Conservation (phyloP, 2,888 invertebrate species). For the Caenorhabditis imperialis region DNA sequence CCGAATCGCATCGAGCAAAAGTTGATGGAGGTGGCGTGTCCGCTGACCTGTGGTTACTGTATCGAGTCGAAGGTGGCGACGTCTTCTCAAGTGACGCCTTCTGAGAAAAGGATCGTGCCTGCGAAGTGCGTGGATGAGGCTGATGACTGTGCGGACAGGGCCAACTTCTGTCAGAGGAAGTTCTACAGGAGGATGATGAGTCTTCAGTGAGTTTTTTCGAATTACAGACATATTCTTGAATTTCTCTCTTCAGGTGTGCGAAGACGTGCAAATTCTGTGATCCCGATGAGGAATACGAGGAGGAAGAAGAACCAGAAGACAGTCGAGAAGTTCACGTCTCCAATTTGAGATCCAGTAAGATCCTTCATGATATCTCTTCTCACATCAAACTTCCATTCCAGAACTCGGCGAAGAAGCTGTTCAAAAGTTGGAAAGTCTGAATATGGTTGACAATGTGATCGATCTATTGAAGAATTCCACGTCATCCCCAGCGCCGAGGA, state of each 20-base stretch:
- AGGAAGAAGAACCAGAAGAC: conserved; percentile 28
- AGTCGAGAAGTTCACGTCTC: conserved; percentile 37
- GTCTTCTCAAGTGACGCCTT: background rate
- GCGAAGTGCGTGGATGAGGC: conserved; percentile 42
- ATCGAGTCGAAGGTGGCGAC: background rate
- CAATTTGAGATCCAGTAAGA: conserved; percentile 21
- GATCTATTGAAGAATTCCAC: conserved; percentile 14
- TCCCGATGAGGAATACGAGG: conserved; percentile 38
- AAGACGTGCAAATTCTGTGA: conserved; percentile 48
- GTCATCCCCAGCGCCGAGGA: background rate
- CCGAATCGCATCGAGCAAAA: conserved; percentile 53
- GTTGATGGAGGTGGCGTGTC: conserved; percentile 48
- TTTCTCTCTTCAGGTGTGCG: conserved; percentile 25
- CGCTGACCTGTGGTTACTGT: conserved; percentile 49
- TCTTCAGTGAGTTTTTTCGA: conserved; percentile 35
- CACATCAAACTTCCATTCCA: conserved; percentile 5
- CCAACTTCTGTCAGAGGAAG: conserved; percentile 28
- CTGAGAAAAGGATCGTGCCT: conserved; percentile 10
- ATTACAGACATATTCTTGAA: background rate
- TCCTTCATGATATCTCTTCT: background rate
- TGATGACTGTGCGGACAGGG: conserved; percentile 38
- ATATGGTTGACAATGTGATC: conserved; percentile 40
- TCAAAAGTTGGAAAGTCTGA: conserved; percentile 37
- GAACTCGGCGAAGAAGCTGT: conserved; percentile 43
- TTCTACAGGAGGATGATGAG: conserved; percentile 50